These are phyloP conservation scores for Meriones psammophilus DNA, from an alignment of 2,797 vertebrate species.

Conservation along the genomic window DNA sequence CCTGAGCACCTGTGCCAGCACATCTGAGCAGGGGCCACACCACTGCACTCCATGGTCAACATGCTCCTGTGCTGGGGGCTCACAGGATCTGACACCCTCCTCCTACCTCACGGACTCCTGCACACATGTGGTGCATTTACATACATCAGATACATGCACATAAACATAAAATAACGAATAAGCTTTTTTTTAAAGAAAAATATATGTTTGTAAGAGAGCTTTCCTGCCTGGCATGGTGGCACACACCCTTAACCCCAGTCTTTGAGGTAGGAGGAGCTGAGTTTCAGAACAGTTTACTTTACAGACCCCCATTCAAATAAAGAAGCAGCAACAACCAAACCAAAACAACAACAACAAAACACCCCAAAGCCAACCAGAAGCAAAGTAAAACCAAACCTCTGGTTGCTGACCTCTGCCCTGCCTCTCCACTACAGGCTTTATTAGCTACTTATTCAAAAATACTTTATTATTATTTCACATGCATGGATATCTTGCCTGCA, in stretches of 20 bases:
- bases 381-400: neutral
- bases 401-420: neutral
- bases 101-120: neutral
- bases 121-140: neutral
- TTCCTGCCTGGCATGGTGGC: neutral
- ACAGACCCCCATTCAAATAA: neutral
- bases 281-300: neutral
- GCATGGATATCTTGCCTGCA: neutral
- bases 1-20: neutral
- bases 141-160: neutral
- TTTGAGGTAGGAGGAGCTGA: neutral
- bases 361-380: neutral
- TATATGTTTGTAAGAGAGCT: neutral
- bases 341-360: neutral
- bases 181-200: neutral
- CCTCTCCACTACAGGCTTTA: neutral
- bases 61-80: neutral
- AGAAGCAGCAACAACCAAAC: neutral
- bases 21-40: neutral
- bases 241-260: neutral
- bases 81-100: neutral
- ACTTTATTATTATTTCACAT: neutral
- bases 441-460: neutral
- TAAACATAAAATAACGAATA: neutral
- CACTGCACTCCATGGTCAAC: neutral